A percentile compares a stretch with the other conserved stretches of the same genome.
phyloP scores from a whole-genome alignment of 2,888 invertebrate species.

The Oegoconia quadripuncta region DNA sequence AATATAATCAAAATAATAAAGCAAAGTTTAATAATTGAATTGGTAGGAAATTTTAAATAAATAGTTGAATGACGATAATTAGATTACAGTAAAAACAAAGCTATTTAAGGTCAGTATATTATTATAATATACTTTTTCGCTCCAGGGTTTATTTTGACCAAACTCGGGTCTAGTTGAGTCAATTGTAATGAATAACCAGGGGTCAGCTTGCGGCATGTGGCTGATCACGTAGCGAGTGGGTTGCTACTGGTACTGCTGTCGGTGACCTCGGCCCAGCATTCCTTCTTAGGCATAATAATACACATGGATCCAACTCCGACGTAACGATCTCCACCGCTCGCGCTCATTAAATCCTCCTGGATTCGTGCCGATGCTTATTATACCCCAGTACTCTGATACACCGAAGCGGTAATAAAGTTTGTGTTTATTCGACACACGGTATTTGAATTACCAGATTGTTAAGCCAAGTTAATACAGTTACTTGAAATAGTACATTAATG shows the following conservation, averaged over 20 bases:
- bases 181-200: constrained; percentile 31
- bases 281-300: constrained; percentile 76
- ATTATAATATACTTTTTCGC: background rate
- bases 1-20: too few species aligned
- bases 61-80: background rate
- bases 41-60: background rate
- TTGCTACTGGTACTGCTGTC: constrained; percentile 59
- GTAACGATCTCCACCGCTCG: constrained; percentile 60
- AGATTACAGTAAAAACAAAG: too few species aligned
- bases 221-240: constrained; percentile 29
- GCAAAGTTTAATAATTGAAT: too few species aligned
- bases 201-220: constrained; percentile 40
- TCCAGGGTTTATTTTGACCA: background rate
- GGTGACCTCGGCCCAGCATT: constrained; percentile 67
- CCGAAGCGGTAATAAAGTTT: constrained; percentile 18
- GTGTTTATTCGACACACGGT: constrained; percentile 9
- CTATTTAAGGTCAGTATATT: too few species aligned
- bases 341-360: constrained; percentile 64
- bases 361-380: constrained; percentile 47
- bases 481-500: too few species aligned
- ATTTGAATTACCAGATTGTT: too few species aligned
- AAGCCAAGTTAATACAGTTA: too few species aligned
- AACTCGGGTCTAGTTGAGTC: background rate
- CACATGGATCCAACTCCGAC: constrained; percentile 52
- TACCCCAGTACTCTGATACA: constrained; percentile 37